Evolutionary conservation across 2,888 invertebrate genomes (phyloP).

Genomic region (Thymelicus sylvestris): DNA sequence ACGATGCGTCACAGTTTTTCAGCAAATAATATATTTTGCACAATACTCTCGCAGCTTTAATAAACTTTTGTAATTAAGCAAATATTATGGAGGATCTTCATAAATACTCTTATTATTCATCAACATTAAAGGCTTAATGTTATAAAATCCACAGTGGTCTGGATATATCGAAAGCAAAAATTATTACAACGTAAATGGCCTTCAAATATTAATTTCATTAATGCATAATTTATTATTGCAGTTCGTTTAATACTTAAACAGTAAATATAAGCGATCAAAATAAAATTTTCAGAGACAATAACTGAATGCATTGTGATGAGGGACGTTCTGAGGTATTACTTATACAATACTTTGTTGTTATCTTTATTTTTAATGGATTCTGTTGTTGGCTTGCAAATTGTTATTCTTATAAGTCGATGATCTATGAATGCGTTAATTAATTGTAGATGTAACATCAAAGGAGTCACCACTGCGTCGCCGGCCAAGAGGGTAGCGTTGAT

Average conservation of each 20-base stretch:
- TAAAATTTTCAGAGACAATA: conserved; percentile 6
- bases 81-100: conserved; percentile 29
- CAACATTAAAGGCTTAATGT: conserved; percentile 31
- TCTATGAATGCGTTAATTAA: too few species aligned
- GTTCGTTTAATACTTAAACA: conserved; percentile 29
- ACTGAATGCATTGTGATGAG: too few species aligned
- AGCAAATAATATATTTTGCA: conserved; percentile 14
- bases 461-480: too few species aligned
- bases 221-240: conserved; percentile 35
- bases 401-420: too few species aligned
- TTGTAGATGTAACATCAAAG: too few species aligned
- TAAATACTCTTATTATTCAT: conserved; percentile 35
- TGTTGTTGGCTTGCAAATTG: too few species aligned
- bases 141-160: conserved; percentile 27
- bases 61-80: conserved; percentile 31
- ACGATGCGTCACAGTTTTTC: conserved; percentile 3
- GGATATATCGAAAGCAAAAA: conserved; percentile 33
- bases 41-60: conserved; percentile 14
- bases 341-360: too few species aligned
- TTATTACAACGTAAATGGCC: conserved; percentile 33
- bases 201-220: conserved; percentile 36
- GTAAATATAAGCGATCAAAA: conserved; percentile 6
- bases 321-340: too few species aligned
- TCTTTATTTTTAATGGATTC: too few species aligned
- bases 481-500: too few species aligned